These are phyloP conservation scores for Rattus rattus DNA, from an alignment of 2,113 vertebrate genomes.

Conservation along the genomic window DNA sequence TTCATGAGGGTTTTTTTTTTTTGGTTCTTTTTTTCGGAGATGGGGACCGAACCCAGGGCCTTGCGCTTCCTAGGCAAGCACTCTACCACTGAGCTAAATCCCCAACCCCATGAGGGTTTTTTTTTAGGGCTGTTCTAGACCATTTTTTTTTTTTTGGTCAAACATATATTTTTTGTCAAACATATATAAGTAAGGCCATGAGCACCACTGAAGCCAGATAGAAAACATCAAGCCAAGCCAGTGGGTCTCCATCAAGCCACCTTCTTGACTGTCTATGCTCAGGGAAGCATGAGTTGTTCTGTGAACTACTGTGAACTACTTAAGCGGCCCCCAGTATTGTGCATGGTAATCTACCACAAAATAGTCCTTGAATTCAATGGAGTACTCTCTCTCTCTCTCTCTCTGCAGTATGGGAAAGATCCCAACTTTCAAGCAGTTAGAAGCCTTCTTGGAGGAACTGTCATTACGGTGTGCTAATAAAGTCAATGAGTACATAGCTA, in stretches of 20 bases:
- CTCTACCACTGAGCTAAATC: too few species aligned
- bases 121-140: not conserved
- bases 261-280: not conserved
- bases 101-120: too few species aligned
- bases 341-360: not conserved
- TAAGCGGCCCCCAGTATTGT: not conserved
- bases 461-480: accelerated
- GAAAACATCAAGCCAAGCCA: not conserved
- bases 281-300: accelerated
- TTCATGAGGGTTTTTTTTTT: too few species aligned
- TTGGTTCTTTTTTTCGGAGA: too few species aligned
- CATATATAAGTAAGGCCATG: not conserved
- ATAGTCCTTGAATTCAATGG: not conserved
- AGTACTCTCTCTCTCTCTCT: too few species aligned
- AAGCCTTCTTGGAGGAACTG: not conserved
- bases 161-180: not conserved
- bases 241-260: not conserved
- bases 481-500: accelerated
- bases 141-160: not conserved
- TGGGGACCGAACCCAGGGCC: too few species aligned
- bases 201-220: not conserved
- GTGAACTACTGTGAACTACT: not conserved
- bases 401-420: not conserved
- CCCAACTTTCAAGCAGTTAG: not conserved
- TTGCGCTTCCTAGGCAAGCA: too few species aligned